These are phyloP conservation scores for Melipona beecheii DNA, from an alignment of 2,888 invertebrate genomes.

Conservation along the genomic window DNA sequence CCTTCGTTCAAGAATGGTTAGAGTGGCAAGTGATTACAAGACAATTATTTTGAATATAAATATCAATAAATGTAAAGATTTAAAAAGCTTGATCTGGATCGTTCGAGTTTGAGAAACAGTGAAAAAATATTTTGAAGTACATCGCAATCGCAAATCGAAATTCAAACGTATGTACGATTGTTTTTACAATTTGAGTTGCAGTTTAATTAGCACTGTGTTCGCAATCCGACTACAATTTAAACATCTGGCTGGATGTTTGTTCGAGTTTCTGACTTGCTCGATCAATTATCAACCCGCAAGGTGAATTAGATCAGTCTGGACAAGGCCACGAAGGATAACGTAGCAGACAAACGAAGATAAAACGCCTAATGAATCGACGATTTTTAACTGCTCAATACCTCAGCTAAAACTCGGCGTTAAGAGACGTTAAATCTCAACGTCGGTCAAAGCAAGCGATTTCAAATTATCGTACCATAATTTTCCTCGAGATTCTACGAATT, in stretches of 20 bases:
- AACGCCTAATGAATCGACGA: too few relatives aligned
- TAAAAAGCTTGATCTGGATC: neutral
- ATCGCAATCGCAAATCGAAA: neutral
- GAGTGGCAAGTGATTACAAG: too few relatives aligned
- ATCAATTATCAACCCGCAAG: neutral
- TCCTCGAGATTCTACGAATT: too few relatives aligned
- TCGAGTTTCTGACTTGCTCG: neutral
- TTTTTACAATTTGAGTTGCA: neutral
- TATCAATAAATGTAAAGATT: neutral
- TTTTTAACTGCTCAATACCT: too few relatives aligned
- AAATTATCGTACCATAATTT: too few relatives aligned
- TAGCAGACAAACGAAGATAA: neutral
- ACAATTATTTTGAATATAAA: neutral
- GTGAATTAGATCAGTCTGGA: neutral
- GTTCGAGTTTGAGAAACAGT: neutral
- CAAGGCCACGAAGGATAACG: neutral
- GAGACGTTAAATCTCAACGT: too few relatives aligned
- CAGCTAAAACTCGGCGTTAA: too few relatives aligned
- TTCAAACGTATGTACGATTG: neutral
- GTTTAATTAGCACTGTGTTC: neutral
- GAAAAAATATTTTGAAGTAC: neutral
- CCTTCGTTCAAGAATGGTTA: neutral
- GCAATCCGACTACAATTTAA: neutral
- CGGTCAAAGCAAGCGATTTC: too few relatives aligned
- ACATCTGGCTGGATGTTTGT: neutral